These are phyloP conservation scores for Perca schrenkii DNA, from an alignment of 2,113 vertebrate genomes.

Conservation along the genomic window DNA sequence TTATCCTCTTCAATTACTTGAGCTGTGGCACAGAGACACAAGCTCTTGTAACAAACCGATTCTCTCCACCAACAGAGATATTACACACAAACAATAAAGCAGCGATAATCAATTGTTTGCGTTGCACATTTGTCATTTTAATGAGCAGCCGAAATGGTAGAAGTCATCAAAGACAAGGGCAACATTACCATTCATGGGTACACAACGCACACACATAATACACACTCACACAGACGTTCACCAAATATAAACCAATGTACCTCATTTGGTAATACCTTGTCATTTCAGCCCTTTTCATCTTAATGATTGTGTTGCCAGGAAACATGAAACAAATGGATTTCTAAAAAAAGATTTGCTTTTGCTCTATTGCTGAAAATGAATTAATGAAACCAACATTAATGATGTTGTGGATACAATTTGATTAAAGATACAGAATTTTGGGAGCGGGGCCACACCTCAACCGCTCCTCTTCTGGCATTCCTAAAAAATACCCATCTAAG, in stretches of 20 bases:
- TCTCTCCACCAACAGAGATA: conserved; percentile 27
- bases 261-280: conserved; percentile 62
- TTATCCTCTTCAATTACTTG: conserved; percentile 48
- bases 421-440: neutral
- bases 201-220: neutral
- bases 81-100: conserved; percentile 46
- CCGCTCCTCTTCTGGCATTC: no score
- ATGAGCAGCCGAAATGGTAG: conserved; percentile 50
- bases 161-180: conserved; percentile 39
- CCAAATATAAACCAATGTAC: conserved; percentile 8
- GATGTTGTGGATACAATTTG: neutral
- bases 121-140: conserved; percentile 71
- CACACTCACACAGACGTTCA: neutral
- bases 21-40: conserved; percentile 14
- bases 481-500: no score
- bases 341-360: neutral
- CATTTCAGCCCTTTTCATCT: conserved; percentile 31
- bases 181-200: neutral
- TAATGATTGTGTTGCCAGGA: conserved; percentile 48
- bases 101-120: conserved; percentile 54
- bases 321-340: conserved; percentile 25
- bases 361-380: neutral
- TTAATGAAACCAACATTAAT: neutral
- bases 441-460: no score
- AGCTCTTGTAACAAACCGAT: conserved; percentile 27